Base-by-base conservation (phyloP, 2,113 vertebrate genomes). In the Myrmecophaga tridactyla region DNA sequence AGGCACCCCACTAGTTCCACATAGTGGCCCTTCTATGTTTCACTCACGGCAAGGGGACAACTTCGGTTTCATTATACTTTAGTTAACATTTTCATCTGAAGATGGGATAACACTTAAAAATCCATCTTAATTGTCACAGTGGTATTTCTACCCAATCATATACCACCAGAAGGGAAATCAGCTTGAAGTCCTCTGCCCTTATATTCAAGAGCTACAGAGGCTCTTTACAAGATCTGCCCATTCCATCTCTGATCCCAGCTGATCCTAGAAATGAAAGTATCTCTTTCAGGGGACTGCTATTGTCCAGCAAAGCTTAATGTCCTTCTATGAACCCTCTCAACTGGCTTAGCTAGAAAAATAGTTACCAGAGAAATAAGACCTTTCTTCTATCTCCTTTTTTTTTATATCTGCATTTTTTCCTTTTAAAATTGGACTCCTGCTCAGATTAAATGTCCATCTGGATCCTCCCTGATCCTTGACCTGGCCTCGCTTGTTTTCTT, bases 371-470 rank as follows among this genome's bases (percentile, higher is more conserved):
- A 88, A 93, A 90, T 58, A 67, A 92, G 69, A 89, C 63, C 89
- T 94, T 96, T 94, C 94, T 94, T 93, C 81, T 58, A 80, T 77
- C n/a, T n/a, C 51, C 36, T 46, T 65, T 86, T 86, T 95, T 94
- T 92, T 95, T 53, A 72, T 77, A 77, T 76, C 87, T 77, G 73
- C 36, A 53, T 83, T 92, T 86, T 62, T 85, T 87, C 94, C 92
- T 94, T 96, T 97, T 21, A 90, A 76, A 82, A 84, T 23, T 36
- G 81, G 92, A 96, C 87, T 95, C 95, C 95, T 95, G 96, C 95
- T 97, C 69, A 58, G 96, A 96, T 95, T 25, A 97, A 97, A 96
- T 86, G 86, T 84, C 94, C 65, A 34, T 58, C 39, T 84, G 63
- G 85, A 88, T 86, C 88, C 80, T 93, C 86, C 95, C 94, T 89